phyloP scores from a whole-genome alignment of 64 coral and sea anemone genomes.

The Montipora efflorescens region DNA sequence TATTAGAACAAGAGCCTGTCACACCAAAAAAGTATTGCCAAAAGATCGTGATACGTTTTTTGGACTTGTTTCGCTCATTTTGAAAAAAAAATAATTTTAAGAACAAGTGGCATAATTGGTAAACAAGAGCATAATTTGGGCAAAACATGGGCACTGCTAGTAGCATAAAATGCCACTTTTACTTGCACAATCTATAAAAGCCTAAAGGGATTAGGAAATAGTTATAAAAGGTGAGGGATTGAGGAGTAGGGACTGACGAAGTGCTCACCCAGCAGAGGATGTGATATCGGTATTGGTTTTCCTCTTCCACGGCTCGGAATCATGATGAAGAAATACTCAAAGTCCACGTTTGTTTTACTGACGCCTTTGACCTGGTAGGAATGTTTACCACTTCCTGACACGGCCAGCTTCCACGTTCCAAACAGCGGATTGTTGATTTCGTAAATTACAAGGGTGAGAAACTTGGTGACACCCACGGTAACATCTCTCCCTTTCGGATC shows the following conservation, averaged over 20 bases:
- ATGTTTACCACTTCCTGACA: slow-evolving; percentile 51
- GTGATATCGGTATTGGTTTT: slow-evolving; percentile 51
- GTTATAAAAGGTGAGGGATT: neutral
- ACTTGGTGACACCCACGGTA: slow-evolving; percentile 20
- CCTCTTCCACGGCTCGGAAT: slow-evolving; percentile 12
- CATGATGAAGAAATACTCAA: slow-evolving; percentile 67
- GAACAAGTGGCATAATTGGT: too few relatives aligned
- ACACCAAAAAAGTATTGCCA: too few relatives aligned
- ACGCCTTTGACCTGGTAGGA: slow-evolving; percentile 56
- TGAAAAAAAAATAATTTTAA: too few relatives aligned
- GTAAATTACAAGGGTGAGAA: slow-evolving; percentile 66
- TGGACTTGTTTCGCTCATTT: too few relatives aligned
- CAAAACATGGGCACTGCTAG: too few relatives aligned
- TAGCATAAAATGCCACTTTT: too few relatives aligned
- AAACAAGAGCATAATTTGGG: too few relatives aligned
- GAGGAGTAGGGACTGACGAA: too few relatives aligned
- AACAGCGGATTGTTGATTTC: slow-evolving; percentile 53
- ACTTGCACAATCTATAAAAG: too few relatives aligned
- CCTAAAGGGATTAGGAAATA: neutral
- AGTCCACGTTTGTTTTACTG: slow-evolving; percentile 66
- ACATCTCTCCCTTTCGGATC: slow-evolving; percentile 45
- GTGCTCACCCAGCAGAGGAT: slow-evolving; percentile 58
- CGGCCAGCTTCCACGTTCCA: slow-evolving; percentile 64
- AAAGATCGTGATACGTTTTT: too few relatives aligned
- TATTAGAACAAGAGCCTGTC: too few relatives aligned